A percentile compares a stretch with the other conserved stretches of the same genome.
These are phyloP conservation scores for Blastobasis lacticolella DNA, from an alignment of 2,888 invertebrate genomes.

Conservation along the genomic window DNA sequence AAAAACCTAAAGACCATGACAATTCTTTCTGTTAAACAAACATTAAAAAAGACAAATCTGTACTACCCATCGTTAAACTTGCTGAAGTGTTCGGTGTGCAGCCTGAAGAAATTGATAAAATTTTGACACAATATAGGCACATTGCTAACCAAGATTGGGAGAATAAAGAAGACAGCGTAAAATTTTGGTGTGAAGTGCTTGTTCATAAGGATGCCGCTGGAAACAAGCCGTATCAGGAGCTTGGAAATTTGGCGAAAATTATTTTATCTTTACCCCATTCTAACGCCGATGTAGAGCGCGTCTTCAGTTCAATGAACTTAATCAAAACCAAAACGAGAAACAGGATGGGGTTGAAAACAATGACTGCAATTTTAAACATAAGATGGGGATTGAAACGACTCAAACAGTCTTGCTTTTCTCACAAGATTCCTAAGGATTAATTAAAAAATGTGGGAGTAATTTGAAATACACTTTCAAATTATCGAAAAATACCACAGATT, in stretches of 20 bases:
- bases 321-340: neutral
- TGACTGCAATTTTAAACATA: neutral
- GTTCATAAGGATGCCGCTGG: neutral
- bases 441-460: no score
- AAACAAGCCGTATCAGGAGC: neutral
- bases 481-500: no score
- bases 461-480: no score
- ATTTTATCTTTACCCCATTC: neutral
- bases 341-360: neutral
- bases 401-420: no score
- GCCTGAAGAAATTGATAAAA: neutral
- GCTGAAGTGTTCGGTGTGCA: neutral
- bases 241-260: neutral
- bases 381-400: neutral
- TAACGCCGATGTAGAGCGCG: neutral
- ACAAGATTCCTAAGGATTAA: no score
- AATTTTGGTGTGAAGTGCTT: neutral
- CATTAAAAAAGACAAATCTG: constrained; percentile 5
- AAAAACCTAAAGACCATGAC: constrained; percentile 1
- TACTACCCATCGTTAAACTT: neutral
- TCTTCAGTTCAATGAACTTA: neutral
- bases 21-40: neutral
- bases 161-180: neutral
- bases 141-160: neutral
- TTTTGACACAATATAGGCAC: neutral